A percentile compares a stretch with the other conserved stretches of the same genome.
phyloP scores from a whole-genome alignment of 1,140 invertebrate genomes.

The Drosophila teissieri region DNA sequence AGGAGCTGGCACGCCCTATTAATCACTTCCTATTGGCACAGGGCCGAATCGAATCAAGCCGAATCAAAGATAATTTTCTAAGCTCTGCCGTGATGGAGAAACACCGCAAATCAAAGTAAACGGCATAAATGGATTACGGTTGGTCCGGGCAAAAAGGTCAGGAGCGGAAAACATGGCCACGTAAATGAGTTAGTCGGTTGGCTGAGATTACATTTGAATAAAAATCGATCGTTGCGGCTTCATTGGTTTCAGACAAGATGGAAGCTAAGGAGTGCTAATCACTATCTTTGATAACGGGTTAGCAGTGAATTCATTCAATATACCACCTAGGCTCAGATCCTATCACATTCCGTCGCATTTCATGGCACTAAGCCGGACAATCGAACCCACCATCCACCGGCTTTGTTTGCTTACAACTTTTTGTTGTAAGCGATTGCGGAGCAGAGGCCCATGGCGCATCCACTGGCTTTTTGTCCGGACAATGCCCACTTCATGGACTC shows the following conservation, averaged over 20 bases:
- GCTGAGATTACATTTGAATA: constrained; percentile 14
- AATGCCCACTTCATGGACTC: constrained; percentile 65
- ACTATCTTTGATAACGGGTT: neutral
- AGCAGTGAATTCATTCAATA: neutral
- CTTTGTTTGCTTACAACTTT: constrained; percentile 63
- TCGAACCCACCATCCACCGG: constrained; percentile 41
- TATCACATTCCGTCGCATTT: constrained; percentile 2
- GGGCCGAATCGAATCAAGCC: constrained; percentile 57
- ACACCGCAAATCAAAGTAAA: constrained; percentile 71
- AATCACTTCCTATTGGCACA: constrained; percentile 79
- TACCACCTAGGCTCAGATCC: neutral
- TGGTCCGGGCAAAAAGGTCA: constrained; percentile 24
- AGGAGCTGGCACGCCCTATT: constrained; percentile 52
- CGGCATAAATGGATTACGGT: constrained; percentile 73
- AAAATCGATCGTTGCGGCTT: constrained; percentile 14
- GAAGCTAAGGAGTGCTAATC: neutral
- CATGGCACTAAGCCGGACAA: constrained; percentile 14
- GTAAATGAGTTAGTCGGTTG: constrained; percentile 67
- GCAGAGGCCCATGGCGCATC: constrained; percentile 28
- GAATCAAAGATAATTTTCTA: constrained; percentile 79
- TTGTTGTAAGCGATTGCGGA: constrained; percentile 66
- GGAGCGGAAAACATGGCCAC: constrained; percentile 59
- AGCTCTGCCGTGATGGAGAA: constrained; percentile 6
- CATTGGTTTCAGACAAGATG: constrained; percentile 36
- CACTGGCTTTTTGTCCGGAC: constrained; percentile 73